A percentile compares a stretch with the other conserved stretches of the same genome.
Conservation (phyloP, 2,113 vertebrate genomes). For the Vulpes vulpes region DNA sequence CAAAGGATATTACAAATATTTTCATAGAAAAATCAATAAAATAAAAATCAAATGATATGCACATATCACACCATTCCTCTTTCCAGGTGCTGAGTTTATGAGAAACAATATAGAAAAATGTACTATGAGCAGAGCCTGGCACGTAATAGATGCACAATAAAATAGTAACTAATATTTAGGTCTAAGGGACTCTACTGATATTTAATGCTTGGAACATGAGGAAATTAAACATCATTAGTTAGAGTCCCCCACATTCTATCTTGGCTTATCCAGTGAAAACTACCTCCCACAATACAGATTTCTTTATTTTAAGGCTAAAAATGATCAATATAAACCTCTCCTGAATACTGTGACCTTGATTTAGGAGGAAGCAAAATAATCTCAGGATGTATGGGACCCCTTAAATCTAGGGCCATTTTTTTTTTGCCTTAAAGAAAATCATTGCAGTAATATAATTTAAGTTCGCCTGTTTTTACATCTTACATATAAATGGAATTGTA, state of each 20-base stretch:
- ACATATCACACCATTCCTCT: neutral
- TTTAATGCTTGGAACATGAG: neutral
- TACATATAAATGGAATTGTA: neutral
- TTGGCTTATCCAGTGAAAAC: neutral
- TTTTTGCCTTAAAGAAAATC: neutral
- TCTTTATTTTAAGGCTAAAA: neutral
- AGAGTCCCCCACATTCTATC: neutral
- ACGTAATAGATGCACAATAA: neutral
- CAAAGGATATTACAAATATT: neutral
- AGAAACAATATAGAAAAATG: neutral
- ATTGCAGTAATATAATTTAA: neutral
- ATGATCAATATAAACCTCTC: neutral
- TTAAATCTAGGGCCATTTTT: neutral
- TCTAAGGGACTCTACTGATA: neutral
- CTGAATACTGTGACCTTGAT: neutral
- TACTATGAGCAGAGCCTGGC: neutral
- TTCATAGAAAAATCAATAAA: neutral
- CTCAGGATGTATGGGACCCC: neutral
- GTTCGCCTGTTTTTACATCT: neutral
- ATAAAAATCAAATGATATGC: neutral
- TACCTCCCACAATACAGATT: neutral
- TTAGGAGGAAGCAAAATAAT: neutral
- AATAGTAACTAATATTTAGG: neutral
- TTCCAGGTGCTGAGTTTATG: neutral
- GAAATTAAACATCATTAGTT: neutral